Percentiles rank a stretch among this genome's conserved stretches.
Conservation (phyloP, 2,113 vertebrate genomes). For the Henicopernis longicauda region DNA sequence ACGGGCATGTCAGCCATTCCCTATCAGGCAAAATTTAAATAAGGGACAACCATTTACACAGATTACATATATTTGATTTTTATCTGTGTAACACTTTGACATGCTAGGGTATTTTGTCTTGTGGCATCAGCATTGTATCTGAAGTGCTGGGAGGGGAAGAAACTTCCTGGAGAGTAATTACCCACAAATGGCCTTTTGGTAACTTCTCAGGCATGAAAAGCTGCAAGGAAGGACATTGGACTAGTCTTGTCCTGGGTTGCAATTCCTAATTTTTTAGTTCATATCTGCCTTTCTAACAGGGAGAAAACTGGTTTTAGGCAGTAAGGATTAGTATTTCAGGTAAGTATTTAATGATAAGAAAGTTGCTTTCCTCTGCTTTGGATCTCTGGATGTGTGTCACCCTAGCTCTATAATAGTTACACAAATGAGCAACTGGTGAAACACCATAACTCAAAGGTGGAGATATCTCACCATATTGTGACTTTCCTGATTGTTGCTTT, state of each 20-base stretch:
- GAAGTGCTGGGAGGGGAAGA: background rate
- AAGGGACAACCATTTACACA: background rate
- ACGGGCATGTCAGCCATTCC: rapidly evolving
- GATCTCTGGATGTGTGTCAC: background rate
- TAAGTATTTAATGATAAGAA: background rate
- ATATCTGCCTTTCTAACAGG: background rate
- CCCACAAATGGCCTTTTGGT: background rate
- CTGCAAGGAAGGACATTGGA: background rate
- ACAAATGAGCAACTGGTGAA: background rate
- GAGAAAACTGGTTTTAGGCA: background rate
- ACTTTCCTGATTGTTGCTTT: background rate
- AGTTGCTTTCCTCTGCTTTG: rapidly evolving
- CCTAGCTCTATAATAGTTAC: background rate
- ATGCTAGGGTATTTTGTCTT: background rate
- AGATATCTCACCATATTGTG: background rate
- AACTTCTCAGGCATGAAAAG: background rate
- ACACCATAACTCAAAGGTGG: background rate
- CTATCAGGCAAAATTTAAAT: background rate
- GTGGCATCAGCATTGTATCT: background rate
- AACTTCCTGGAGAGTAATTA: background rate
- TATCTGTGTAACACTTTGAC: background rate
- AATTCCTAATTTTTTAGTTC: background rate
- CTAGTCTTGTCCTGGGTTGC: background rate
- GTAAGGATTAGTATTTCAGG: background rate
- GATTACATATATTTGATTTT: background rate